Percentiles rank a stretch among this genome's conserved stretches.
These are phyloP conservation scores for Procambarus clarkii DNA, from an alignment of 1,140 invertebrate genomes.

Conservation along the genomic window DNA sequence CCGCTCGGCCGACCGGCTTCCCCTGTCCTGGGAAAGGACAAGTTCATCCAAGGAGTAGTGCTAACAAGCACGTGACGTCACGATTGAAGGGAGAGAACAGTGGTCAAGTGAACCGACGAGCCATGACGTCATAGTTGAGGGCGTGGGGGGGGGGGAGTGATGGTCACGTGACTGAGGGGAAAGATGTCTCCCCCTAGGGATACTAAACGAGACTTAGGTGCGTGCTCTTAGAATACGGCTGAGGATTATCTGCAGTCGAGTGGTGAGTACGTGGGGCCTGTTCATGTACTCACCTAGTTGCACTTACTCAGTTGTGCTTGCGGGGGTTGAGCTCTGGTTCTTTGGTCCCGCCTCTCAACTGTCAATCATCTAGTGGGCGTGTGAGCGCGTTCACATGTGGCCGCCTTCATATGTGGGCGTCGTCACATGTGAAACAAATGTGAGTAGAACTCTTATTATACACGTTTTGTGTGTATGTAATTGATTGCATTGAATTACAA, in stretches of 20 bases:
- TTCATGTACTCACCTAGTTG: neutral
- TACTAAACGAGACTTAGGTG: neutral
- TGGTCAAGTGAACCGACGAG: neutral
- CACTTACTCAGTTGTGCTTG: neutral
- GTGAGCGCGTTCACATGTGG: constrained; percentile 25
- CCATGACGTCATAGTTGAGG: neutral
- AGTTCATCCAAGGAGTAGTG: no score
- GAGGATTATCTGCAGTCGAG: neutral
- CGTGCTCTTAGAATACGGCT: neutral
- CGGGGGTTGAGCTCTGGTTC: neutral
- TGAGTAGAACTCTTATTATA: no score
- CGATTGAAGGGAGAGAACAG: neutral
- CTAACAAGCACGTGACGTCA: neutral
- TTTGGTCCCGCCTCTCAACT: no score
- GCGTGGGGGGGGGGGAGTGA: neutral
- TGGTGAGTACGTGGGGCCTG: neutral
- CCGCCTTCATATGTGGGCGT: neutral
- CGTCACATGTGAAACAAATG: no score
- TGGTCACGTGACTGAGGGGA: constrained; percentile 1
- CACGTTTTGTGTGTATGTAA: no score
- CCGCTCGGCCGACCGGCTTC: no score
- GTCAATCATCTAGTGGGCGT: neutral
- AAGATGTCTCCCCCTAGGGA: neutral
- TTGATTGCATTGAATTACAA: no score
- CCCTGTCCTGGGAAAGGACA: no score